Base-by-base conservation (phyloP, 2,888 invertebrate species). In the Augiades crinisus region DNA sequence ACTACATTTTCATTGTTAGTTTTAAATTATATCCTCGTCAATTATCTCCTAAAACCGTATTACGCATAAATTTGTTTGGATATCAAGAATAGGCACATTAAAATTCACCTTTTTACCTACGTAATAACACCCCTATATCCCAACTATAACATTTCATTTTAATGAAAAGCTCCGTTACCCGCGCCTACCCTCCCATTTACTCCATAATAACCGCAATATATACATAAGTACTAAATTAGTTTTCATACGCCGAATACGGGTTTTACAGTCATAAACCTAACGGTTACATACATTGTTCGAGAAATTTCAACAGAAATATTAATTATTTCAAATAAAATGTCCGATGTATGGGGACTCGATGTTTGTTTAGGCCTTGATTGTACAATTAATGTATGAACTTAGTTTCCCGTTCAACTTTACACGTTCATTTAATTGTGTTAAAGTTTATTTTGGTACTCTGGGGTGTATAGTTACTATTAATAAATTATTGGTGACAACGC, bases 351-450 rank as follows among this genome's bases (percentile, higher is more conserved):
- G 64, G 47, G 46, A 5, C 67, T 64, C 66, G 63, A 72, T 78
- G 77, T 84, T 83, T 81, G 70, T 69, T 77, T 76, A 76, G 79
- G 81, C 62, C 64, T 66, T 77, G 78, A 81, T 79, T 78, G 75
- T 75, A 71, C 62, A 64, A 68, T 74, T 75, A 73, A 71, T 78
- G 67, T 71, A 65, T 64, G 58, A 57, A 64, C 47, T 58, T 45
- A 33, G 54, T 49, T 53, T 30, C 54, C 47, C 56, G 46, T 50
- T 45, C 55, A 38, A 61, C 66, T 69, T 71, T 62, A 62, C 12
- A 56, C 68, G 63, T 56, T 69, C 68, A 62, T 46, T 5, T 40
- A 44, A 54, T 64, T 45, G 47, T 2, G 12, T 52, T 59, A 66
- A 51, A 63, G 59, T 37, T 53, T 38, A 58, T 57, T 68, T 65